Evolutionary conservation across 1,140 invertebrate species (phyloP), one percentile per base, ranked within the genome.

Genomic region (Tribolium madens): DNA sequence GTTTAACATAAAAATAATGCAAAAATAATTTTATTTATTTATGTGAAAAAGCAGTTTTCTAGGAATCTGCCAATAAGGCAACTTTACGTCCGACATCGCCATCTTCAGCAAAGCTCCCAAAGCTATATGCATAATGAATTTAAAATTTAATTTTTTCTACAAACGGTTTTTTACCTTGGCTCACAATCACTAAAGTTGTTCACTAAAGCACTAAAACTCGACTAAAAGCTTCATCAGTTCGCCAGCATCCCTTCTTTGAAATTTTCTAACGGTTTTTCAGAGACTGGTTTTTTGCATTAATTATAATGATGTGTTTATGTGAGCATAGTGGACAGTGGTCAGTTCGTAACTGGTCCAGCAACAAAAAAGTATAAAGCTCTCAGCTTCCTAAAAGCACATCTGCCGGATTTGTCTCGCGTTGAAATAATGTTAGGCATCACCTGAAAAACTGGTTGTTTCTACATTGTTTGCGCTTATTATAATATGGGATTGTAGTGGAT

Each of bases 341-440:
- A 83, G 75, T 78, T 74, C 68, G 47, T 64, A 77, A 83, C 82
- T 80, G 82, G 81, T 83, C 82, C 82, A 83, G 77, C 76, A 33
- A 77, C 68, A 75, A 76, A 69, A 71, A 52, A 71, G 64, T 53
- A 18, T 6, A 33, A 75, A 60, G 57, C 57, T 31, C 57, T 36
- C 81, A 80, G 82, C 80, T 78, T 79, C 79, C 74, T 71, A 33
- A 47, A 64, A 64, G 78, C 72, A 79, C 82, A 82, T 82, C 82
- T 82, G 82, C 75, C 70, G 73, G 42, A 74, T 79, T 71, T 76
- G 52, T 53, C 36, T 52, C 73, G 46, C 76, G 72, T 12, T 31
- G 57, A 64, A 64, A 64, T 64, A 64, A 64, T 64, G 57, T 64
- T 12, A 64, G n/a, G 57, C 57, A 64, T 64, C 57, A 75, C 76